Evolutionary conservation across 2,113 vertebrate genomes (phyloP), one percentile per base, ranked within the genome.

Genomic region (Halichoerus grypus): DNA sequence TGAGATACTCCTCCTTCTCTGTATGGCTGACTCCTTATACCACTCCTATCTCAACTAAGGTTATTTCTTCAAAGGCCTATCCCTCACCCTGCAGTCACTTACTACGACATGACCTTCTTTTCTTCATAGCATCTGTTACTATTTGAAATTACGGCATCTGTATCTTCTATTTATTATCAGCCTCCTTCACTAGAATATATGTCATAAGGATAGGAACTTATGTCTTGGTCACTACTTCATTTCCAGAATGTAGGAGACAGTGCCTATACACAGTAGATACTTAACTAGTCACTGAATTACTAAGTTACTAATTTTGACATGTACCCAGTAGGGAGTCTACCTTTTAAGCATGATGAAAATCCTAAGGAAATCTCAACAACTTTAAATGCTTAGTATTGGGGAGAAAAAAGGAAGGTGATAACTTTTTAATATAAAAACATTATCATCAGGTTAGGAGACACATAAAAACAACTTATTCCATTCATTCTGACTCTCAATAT

Each of bases 311-410:
- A 86, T 76, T 79, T 67, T 77, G 61, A 28, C 65, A 33, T n/a
- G n/a, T 67, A 67, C 10, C 49, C 72, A 53, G 7, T 31, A 65
- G 15, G 46, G 26, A 85, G n/a, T 53, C 26, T 85, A 63, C 39
- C n/a, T 51, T 31, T 85, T 85, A 93, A 53, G 57, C n/a, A 77
- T 42, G 71, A 76, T 65, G 67, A 88, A 88, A 88, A 74, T 88
- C 36, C 28, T 57, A 31, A 71, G 33, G 63, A 71, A 74, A 92
- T 63, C 33, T 63, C 81, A 49, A 36, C 65, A 51, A 76, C 57
- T 83, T 5, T n/a, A 55, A 33, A 39, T 22, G 42, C 18, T 63
- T 53, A 85, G 33, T 24, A 76, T 6, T 53, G 12, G 33, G 22
- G 33, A 76, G 18, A 36, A 59, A 90, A 61, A 63, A 46, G 39